Evolutionary conservation across 2,797 vertebrate genomes (phyloP).

Genomic region (Amblyraja radiata): DNA sequence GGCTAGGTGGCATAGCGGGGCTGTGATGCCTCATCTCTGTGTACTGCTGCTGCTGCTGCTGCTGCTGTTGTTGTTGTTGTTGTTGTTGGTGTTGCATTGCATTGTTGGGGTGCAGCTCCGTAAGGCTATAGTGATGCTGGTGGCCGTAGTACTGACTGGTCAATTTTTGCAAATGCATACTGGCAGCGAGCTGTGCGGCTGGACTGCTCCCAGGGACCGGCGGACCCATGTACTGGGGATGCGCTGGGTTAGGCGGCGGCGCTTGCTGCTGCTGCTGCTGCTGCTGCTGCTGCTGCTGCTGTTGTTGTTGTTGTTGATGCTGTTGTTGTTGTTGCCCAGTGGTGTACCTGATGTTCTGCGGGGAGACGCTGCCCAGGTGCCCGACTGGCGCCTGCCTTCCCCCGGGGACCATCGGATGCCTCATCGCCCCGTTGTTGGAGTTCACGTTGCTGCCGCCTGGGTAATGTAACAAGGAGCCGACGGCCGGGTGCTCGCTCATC

Average conservation of each 20-base stretch:
- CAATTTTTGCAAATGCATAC: conserved; percentile 81
- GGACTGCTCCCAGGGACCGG: conserved; percentile 58
- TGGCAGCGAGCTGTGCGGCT: conserved; percentile 70
- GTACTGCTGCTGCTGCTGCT: conserved; percentile 48
- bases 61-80: conserved; percentile 74
- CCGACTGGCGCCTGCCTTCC: conserved; percentile 61
- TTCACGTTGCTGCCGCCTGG: conserved; percentile 63
- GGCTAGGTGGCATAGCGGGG: neutral
- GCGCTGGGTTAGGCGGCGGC: conserved; percentile 38
- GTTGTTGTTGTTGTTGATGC: conserved; percentile 2
- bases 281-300: neutral
- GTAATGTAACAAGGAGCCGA: conserved; percentile 57
- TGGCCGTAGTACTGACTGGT: conserved; percentile 81
- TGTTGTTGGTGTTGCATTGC: conserved; percentile 71
- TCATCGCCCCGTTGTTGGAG: conserved; percentile 56
- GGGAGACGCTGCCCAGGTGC: conserved; percentile 55
- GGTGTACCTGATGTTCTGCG: conserved; percentile 60
- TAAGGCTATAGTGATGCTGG: conserved; percentile 75
- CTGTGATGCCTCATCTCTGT: conserved; percentile 41
- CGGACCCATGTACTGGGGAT: conserved; percentile 68
- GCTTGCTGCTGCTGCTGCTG: neutral
- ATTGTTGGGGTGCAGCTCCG: conserved; percentile 67
- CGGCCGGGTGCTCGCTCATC: conserved; percentile 62
- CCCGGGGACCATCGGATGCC: conserved; percentile 68
- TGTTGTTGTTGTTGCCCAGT: neutral